A percentile compares a stretch with the other conserved stretches of the same genome.
Conservation (phyloP, 2,888 invertebrate genomes). For the Trachelus tabidus region DNA sequence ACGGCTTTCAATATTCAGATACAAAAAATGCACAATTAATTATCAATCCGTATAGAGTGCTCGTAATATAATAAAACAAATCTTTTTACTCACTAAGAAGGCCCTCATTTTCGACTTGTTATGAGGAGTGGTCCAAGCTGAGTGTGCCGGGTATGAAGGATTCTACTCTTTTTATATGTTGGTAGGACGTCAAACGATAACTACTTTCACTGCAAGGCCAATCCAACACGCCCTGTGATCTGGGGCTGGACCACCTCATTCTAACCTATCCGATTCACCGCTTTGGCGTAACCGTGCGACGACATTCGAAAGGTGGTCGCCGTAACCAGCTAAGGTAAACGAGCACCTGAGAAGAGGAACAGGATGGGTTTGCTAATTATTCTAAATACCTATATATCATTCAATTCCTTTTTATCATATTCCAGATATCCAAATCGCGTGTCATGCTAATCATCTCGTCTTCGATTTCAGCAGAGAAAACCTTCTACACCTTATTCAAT, state of each 20-base stretch:
- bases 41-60: neutral
- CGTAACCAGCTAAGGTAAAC: neutral
- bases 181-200: neutral
- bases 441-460: neutral
- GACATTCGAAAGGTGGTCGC: slow-evolving; percentile 19
- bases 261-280: slow-evolving; percentile 27
- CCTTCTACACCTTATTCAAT: neutral
- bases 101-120: slow-evolving; percentile 37
- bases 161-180: slow-evolving; percentile 44
- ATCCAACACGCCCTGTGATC: slow-evolving; percentile 29
- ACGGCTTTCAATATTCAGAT: neutral
- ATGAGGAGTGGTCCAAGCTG: slow-evolving; percentile 22
- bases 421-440: neutral
- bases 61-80: neutral
- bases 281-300: slow-evolving; percentile 4
- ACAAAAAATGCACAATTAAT: neutral
- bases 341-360: neutral
- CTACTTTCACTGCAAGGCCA: slow-evolving; percentile 38
- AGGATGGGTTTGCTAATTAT: neutral
- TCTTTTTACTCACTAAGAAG: slow-evolving; percentile 41
- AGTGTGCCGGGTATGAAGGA: slow-evolving; percentile 36
- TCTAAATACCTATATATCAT: neutral
- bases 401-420: neutral
- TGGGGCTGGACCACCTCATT: slow-evolving; percentile 26
- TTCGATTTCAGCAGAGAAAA: neutral